Conservation (phyloP, 2,113 vertebrate species). For the Nothoprocta perdicaria region DNA sequence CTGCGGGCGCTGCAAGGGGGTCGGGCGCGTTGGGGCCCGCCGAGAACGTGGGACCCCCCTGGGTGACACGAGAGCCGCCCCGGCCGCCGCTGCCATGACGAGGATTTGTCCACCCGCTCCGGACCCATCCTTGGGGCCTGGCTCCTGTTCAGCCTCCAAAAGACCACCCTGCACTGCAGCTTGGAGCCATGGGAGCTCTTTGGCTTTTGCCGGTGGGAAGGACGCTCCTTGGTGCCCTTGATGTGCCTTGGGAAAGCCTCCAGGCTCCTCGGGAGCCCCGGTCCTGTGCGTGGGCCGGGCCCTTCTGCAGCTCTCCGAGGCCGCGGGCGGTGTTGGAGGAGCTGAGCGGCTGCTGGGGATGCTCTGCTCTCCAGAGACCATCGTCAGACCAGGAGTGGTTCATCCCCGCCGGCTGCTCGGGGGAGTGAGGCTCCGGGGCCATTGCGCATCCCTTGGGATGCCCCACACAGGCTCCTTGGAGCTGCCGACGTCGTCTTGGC, state of each 20-base stretch:
- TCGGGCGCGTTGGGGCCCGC: too few species aligned
- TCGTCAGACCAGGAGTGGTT: rapidly evolving
- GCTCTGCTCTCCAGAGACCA: rapidly evolving
- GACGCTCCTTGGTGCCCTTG: not conserved
- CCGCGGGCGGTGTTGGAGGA: not conserved
- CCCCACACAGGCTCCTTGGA: too few species aligned
- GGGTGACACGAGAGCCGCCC: too few species aligned
- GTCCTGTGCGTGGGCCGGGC: rapidly evolving
- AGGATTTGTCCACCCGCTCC: not conserved
- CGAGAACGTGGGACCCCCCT: too few species aligned
- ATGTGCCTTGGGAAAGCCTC: not conserved
- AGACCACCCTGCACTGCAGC: not conserved
- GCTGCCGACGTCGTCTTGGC: not conserved
- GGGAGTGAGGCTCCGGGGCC: too few species aligned
- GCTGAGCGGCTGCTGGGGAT: rapidly evolving
- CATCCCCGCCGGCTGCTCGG: not conserved
- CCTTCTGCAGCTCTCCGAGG: not conserved
- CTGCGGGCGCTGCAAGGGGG: too few species aligned
- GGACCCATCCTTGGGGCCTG: not conserved
- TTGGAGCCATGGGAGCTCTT: rapidly evolving
- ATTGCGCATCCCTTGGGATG: too few species aligned
- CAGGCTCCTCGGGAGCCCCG: not conserved
- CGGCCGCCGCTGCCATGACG: not conserved
- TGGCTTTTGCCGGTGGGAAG: rapidly evolving
- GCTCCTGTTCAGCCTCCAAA: not conserved